Evolutionary conservation across 2,888 invertebrate species (phyloP).

Genomic region (Andrena minutula): DNA sequence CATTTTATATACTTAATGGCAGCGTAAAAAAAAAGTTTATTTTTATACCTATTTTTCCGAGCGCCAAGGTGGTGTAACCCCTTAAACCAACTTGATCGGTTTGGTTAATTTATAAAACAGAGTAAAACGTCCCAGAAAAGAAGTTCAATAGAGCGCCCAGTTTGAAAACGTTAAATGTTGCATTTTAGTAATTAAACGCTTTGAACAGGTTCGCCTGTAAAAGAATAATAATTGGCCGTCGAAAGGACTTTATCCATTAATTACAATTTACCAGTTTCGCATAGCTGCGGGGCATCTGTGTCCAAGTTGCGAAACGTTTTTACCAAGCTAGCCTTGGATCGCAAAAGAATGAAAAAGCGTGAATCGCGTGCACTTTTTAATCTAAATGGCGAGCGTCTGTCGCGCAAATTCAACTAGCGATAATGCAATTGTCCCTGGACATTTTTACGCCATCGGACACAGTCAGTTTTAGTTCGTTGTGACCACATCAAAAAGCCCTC

Average conservation of each 20-base stretch:
- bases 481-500: slow-evolving; percentile 44
- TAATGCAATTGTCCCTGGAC: slow-evolving; percentile 41
- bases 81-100: too few species aligned
- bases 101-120: too few species aligned
- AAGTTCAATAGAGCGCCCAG: too few species aligned
- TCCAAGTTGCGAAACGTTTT: slow-evolving; percentile 24
- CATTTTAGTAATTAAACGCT: slow-evolving; percentile 20
- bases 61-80: too few species aligned
- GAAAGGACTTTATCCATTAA: slow-evolving; percentile 19
- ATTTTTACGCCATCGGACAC: slow-evolving; percentile 43
- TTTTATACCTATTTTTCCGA: too few species aligned
- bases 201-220: background rate
- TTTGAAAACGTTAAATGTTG: slow-evolving; percentile 11
- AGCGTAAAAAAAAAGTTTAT: too few species aligned
- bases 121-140: too few species aligned
- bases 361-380: slow-evolving; percentile 23
- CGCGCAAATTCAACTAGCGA: slow-evolving; percentile 49
- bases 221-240: slow-evolving; percentile 9
- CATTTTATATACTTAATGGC: too few species aligned
- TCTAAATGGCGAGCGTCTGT: slow-evolving; percentile 23
- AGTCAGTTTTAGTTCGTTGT: slow-evolving; percentile 35
- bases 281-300: background rate
- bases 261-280: slow-evolving; percentile 9
- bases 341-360: slow-evolving; percentile 16
- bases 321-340: slow-evolving; percentile 4